These are phyloP conservation scores for Poecilus cupreus DNA, from an alignment of 2,888 invertebrate genomes.

Conservation along the genomic window DNA sequence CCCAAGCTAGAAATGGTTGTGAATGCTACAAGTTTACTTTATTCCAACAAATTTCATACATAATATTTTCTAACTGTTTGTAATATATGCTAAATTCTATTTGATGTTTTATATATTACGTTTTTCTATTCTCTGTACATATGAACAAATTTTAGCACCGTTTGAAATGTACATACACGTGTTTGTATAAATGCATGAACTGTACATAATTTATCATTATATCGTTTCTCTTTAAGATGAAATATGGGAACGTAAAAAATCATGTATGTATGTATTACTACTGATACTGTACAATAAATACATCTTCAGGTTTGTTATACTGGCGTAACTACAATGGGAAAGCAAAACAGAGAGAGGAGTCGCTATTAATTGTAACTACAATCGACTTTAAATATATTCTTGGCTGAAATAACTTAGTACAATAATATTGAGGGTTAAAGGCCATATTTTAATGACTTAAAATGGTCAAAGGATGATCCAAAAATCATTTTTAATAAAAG, in stretches of 20 bases:
- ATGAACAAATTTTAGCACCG: constrained; percentile 25
- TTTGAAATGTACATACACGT: constrained; percentile 43
- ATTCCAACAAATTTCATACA: too few species aligned
- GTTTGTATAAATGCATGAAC: constrained; percentile 22
- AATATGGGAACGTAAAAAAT: constrained; percentile 20
- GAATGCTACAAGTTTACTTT: not conserved
- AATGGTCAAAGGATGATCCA: too few species aligned
- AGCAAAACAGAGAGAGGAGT: too few species aligned
- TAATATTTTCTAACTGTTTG: too few species aligned
- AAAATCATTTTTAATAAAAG: too few species aligned
- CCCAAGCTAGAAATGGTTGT: not conserved
- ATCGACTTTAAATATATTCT: too few species aligned
- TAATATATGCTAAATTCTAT: not conserved
- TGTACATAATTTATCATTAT: constrained; percentile 38
- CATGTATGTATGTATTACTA: constrained; percentile 44
- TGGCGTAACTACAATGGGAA: too few species aligned
- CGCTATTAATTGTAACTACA: too few species aligned
- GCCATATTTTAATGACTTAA: too few species aligned
- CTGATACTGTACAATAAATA: constrained; percentile 9
- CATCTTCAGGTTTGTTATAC: not conserved
- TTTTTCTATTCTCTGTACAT: constrained; percentile 17
- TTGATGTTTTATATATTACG: not conserved
- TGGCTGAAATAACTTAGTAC: too few species aligned
- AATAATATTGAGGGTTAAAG: too few species aligned
- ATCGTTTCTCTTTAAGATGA: constrained; percentile 40